Base-by-base conservation (phyloP, 2,113 vertebrate genomes). In the Uria aalge region DNA sequence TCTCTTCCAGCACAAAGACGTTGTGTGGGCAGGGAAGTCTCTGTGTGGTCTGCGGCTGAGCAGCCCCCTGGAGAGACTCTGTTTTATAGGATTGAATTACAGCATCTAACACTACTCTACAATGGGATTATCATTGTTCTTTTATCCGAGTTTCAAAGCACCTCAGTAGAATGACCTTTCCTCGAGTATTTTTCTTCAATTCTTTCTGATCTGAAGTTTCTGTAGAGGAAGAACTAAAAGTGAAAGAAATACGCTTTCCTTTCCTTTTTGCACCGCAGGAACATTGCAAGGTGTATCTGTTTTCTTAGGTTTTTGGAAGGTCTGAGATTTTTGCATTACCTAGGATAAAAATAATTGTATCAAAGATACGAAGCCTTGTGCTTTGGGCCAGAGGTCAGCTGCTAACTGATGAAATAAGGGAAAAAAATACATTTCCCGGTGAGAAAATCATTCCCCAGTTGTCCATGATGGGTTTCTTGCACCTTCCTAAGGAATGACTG, bases 111-210 rank as follows among this genome's bases (percentile, higher is more conserved):
- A 2, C 48, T 56, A 6, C 64, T 59, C 75, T 60, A 47, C 34
- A 62, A 84, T n/a, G 71, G 45, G 34, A 76, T 93, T 74, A 48
- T 57, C 71, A 13, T 24, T 40, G 30, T 32, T 59, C 63, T 85
- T 92, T 93, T 21, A 90, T 90, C 92, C 1, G 5, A 57, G 48
- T 84, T 94, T 94, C 71, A 95, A 94, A 96, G 88, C 16, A 53
- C 32, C 73, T 78, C 74, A 38, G 71, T 47, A 56, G 64, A 88
- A 64, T 73, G 88, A 96, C 94, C 90, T 96, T 95, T 92, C 71
- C 67, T 77, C 60, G 14, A 69, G 74, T 62, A 21, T 80, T 90
- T 96, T 86, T 50, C 84, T 83, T 62, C n/a, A 73, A 48, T 72
- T 85, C 79, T 48, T 80, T 85, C 76, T 91, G 93, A 79, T 85